A percentile compares a stretch with the other conserved stretches of the same genome.
Evolutionary conservation across 1,140 invertebrate genomes (phyloP).

Genomic region (Hormaphis cornu): DNA sequence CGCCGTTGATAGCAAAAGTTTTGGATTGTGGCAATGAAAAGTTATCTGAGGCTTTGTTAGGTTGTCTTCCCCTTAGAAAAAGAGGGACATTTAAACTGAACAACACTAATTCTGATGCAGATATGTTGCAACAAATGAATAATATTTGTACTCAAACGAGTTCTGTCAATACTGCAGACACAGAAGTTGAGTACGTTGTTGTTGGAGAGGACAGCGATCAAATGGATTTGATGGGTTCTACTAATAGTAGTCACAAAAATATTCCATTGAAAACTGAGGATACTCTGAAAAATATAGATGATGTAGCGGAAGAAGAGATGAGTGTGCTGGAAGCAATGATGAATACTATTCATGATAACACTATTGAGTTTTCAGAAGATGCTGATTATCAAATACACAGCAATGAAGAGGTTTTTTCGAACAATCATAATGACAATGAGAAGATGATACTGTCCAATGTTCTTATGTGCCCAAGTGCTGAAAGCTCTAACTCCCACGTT

Average conservation of each 20-base stretch:
- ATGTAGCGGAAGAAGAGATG: constrained; percentile 17
- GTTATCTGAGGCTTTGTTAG: constrained; percentile 23
- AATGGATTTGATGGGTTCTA: constrained; percentile 8
- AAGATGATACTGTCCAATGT: constrained; percentile 26
- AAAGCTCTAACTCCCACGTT: constrained; percentile 15
- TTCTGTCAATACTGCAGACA: background rate
- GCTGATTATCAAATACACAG: constrained; percentile 22
- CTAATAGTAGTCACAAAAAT: constrained; percentile 1
- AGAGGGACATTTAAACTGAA: constrained; percentile 22
- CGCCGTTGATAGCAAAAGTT: constrained; percentile 7
- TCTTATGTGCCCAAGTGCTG: constrained; percentile 13
- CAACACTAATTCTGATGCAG: background rate
- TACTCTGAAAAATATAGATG: background rate
- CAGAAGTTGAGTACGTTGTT: constrained; percentile 22
- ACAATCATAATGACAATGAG: constrained; percentile 24
- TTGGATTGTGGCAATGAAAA: constrained; percentile 22
- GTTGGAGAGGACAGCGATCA: constrained; percentile 8
- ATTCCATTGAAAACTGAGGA: background rate
- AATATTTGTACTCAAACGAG: background rate
- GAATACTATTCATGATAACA: too few relatives aligned
- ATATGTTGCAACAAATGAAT: constrained; percentile 18
- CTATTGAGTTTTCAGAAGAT: constrained; percentile 27
- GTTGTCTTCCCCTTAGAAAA: constrained; percentile 3
- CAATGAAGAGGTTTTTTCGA: constrained; percentile 26
- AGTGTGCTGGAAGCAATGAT: constrained; percentile 27